phyloP scores from a whole-genome alignment of 1,140 invertebrate species.

The Amyelois transitella region DNA sequence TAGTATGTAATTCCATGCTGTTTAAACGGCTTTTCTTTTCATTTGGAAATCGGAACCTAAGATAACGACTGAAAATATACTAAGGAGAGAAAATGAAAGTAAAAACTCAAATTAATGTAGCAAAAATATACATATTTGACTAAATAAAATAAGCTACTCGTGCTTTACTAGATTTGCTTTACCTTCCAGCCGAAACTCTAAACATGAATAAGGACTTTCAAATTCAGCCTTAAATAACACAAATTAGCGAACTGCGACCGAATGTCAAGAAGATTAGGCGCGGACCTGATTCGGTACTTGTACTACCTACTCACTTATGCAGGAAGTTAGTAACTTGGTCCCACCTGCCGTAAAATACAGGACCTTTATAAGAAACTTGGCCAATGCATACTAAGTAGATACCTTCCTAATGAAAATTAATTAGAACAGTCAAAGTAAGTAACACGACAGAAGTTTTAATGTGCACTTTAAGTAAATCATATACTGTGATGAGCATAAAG shows the following conservation, averaged over 20 bases:
- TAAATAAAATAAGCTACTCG: too few relatives aligned
- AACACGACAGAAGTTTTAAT: not conserved
- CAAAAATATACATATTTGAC: too few relatives aligned
- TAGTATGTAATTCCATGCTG: too few relatives aligned
- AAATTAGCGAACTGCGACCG: not conserved
- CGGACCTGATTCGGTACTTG: not conserved
- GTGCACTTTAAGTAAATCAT: not conserved
- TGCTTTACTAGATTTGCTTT: too few relatives aligned
- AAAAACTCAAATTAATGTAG: too few relatives aligned
- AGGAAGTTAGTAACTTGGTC: conserved; percentile 3
- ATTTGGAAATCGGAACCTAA: too few relatives aligned
- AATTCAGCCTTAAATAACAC: not conserved
- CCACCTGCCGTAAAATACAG: conserved; percentile 2
- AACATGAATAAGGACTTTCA: too few relatives aligned
- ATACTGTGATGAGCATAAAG: not conserved
- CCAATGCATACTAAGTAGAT: not conserved
- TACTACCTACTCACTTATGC: not conserved
- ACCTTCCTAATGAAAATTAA: not conserved
- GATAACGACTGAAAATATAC: too few relatives aligned
- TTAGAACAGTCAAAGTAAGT: not conserved
- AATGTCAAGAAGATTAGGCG: not conserved
- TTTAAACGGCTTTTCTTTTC: too few relatives aligned
- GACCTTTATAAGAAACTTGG: conserved; percentile 1
- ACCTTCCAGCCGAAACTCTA: too few relatives aligned
- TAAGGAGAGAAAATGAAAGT: too few relatives aligned